Evolutionary conservation across 2,797 vertebrate genomes (phyloP), one percentile per base, ranked within the genome.

Genomic region (Allobates femoralis): DNA sequence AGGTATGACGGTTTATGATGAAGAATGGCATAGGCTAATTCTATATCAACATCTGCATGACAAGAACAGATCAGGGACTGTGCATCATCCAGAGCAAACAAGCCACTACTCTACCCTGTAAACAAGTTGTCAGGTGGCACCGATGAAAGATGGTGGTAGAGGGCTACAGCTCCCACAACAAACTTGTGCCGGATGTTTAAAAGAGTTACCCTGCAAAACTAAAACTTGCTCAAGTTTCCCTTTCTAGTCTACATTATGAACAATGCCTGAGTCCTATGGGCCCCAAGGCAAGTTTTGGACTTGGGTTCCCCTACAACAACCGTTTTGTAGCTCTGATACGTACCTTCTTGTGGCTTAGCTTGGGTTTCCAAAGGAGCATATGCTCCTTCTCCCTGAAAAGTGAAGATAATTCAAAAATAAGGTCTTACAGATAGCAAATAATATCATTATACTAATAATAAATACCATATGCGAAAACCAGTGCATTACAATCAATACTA

Each of bases 1-100:
- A 92, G 90, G 87, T 88, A 75, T 60, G 89, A 85, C 87, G 90
- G 88, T 89, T 90, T 89, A 89, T 83, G 85, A 0, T 64, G 88
- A 86, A 81, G 80, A 80, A 81, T 79, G 79, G 46, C 77, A 66
- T 32, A 64, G 80, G 79, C 77, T 80, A 80, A 62, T 71, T 74
- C 37, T n/a, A 79, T 21, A 79, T 87, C 82, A 88, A 88, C 82
- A 88, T 85, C 86, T 81, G 83, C 69, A 81, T 88, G 83, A 58
- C 86, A 88, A 85, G 28, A 84, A 69, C 58, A 84, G 86, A 83
- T 84, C 81, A 21, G 53, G 67, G 58, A 74, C 26, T 41, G 67
- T 41, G 81, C 67, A 15, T 60, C 58, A 74, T 83, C 37, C 81
- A 28, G 21, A 82, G 58, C 62, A 67, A 53, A 51, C 28, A 58